A percentile compares a stretch with the other conserved stretches of the same genome.
phyloP scores from a whole-genome alignment of 2,888 invertebrate species.

The Melanostoma mellinum region DNA sequence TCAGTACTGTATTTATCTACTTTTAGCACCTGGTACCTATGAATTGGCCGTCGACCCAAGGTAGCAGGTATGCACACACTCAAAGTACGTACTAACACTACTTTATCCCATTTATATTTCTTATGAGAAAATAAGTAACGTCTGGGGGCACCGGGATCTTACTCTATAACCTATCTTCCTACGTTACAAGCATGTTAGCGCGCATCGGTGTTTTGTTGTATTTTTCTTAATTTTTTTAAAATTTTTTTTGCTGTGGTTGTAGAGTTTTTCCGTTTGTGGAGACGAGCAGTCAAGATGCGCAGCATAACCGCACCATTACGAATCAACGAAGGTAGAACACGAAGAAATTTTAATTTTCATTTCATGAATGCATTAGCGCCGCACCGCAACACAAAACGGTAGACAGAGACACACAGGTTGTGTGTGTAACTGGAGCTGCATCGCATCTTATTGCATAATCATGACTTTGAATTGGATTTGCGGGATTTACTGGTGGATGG shows the following conservation, averaged over 20 bases:
- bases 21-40: too few relatives aligned
- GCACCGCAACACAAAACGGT: slow-evolving; percentile 33
- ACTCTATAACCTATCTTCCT: not conserved
- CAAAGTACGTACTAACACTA: too few relatives aligned
- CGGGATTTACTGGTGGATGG: slow-evolving; percentile 39
- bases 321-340: slow-evolving; percentile 62
- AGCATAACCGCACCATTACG: slow-evolving; percentile 28
- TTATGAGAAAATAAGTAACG: too few relatives aligned
- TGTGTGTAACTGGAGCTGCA: slow-evolving; percentile 62
- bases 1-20: too few relatives aligned
- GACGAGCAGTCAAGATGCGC: not conserved
- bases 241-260: slow-evolving; percentile 2
- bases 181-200: slow-evolving; percentile 27
- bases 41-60: too few relatives aligned
- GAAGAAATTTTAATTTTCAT: slow-evolving; percentile 66
- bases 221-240: slow-evolving; percentile 18
- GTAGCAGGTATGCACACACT: too few relatives aligned
- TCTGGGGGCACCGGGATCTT: too few relatives aligned
- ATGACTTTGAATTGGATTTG: slow-evolving; percentile 68
- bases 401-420: slow-evolving; percentile 32
- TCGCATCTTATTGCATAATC: slow-evolving; percentile 66
- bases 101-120: too few relatives aligned
- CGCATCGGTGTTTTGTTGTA: slow-evolving; percentile 32
- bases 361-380: slow-evolving; percentile 66
- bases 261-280: too few relatives aligned